phyloP scores from a whole-genome alignment of 2,113 vertebrate genomes.

The Psilopogon haemacephalus region DNA sequence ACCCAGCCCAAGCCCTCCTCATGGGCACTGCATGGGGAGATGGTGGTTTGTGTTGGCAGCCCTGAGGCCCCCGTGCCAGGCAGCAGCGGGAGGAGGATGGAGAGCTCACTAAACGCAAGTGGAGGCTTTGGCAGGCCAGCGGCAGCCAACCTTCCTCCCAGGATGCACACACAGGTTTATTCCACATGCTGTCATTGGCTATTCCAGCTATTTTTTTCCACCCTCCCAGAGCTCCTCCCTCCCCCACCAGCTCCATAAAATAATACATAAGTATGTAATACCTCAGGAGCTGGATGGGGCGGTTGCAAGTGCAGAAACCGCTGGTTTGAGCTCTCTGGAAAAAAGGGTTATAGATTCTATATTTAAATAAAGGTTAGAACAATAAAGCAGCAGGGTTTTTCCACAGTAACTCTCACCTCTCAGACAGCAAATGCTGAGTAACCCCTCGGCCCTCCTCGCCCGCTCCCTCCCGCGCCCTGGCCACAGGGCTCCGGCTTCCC shows the following conservation, averaged over 20 bases:
- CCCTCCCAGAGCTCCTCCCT: neutral
- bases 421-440: slow-evolving; percentile 68
- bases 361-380: slow-evolving; percentile 76
- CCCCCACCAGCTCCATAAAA: slow-evolving; percentile 38
- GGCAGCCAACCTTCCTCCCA: neutral
- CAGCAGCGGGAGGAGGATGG: neutral
- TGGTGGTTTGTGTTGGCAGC: neutral
- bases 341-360: slow-evolving; percentile 67
- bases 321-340: slow-evolving; percentile 68
- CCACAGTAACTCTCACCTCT: slow-evolving; percentile 69
- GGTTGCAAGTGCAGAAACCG: neutral
- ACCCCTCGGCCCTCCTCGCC: slow-evolving; percentile 29
- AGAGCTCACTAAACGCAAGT: neutral
- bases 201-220: neutral
- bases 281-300: slow-evolving; percentile 46
- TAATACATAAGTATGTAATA: slow-evolving; percentile 58
- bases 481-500: slow-evolving; percentile 1
- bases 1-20: neutral
- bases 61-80: neutral
- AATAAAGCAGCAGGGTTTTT: slow-evolving; percentile 73
- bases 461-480: neutral
- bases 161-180: neutral
- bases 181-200: neutral
- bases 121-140: neutral
- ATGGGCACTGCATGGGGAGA: neutral